phyloP scores from a whole-genome alignment of 1,140 invertebrate genomes.

The Lordiphosa mommai region DNA sequence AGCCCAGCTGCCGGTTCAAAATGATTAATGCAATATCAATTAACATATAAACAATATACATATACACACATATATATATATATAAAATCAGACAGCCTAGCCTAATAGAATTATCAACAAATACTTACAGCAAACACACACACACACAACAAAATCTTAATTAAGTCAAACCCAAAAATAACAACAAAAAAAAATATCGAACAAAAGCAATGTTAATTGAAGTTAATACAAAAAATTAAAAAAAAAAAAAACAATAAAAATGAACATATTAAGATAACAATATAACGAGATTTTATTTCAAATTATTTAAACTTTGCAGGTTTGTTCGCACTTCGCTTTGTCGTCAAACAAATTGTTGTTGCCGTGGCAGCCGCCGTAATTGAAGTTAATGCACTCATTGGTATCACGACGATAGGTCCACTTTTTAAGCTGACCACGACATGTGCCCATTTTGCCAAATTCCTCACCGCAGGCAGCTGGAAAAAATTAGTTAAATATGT shows the following conservation, averaged over 20 bases:
- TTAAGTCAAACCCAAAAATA: constrained; percentile 18
- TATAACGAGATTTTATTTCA: not conserved
- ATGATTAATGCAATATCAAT: constrained; percentile 40
- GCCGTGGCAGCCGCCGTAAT: constrained; percentile 89
- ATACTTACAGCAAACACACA: constrained; percentile 6
- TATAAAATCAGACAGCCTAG: constrained; percentile 5
- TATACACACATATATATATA: constrained; percentile 23
- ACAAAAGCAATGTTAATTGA: constrained; percentile 39
- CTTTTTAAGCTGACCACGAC: constrained; percentile 4
- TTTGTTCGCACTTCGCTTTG: constrained; percentile 83
- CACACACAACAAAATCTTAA: constrained; percentile 2
- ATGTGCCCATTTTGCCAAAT: constrained; percentile 34
- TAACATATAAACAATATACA: constrained; percentile 34
- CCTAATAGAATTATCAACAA: constrained; percentile 10
- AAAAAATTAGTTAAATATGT: not conserved
- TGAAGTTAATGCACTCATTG: constrained; percentile 81
- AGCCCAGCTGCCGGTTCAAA: not conserved
- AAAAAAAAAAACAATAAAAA: constrained; percentile 57
- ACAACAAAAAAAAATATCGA: constrained; percentile 8
- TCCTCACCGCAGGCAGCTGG: constrained; percentile 52
- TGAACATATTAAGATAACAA: constrained; percentile 43
- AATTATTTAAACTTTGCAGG: constrained; percentile 80
- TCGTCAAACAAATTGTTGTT: constrained; percentile 88
- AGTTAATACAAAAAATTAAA: constrained; percentile 54
- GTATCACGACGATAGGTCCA: constrained; percentile 40